phyloP scores from a whole-genome alignment of 2,113 vertebrate genomes.

The Gasterosteus aculeatus region DNA sequence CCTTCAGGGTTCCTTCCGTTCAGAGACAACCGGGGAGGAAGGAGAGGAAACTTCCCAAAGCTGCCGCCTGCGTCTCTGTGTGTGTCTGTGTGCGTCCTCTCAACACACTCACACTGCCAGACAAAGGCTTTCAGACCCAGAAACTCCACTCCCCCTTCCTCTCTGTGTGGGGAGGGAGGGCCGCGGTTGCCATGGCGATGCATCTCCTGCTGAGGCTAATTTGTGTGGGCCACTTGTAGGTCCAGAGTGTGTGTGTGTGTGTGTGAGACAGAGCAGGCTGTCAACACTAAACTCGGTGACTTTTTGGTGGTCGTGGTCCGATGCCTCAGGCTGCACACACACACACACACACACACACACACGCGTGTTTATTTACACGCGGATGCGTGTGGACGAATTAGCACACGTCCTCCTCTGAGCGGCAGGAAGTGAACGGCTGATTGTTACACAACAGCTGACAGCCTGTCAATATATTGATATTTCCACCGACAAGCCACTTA shows the following conservation, averaged over 20 bases:
- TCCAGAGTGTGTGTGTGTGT: slow-evolving; percentile 30
- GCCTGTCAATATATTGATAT: neutral
- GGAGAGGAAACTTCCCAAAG: slow-evolving; percentile 40
- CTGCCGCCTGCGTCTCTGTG: slow-evolving; percentile 1
- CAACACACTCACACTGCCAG: slow-evolving; percentile 17
- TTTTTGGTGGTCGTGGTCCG: neutral
- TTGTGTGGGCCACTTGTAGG: slow-evolving; percentile 76
- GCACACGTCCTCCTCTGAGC: too few relatives aligned
- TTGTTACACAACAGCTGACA: neutral
- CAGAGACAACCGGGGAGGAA: neutral
- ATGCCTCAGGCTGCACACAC: neutral
- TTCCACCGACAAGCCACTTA: neutral
- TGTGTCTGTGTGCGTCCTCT: neutral
- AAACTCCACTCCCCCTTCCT: slow-evolving; percentile 55
- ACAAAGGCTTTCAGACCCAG: slow-evolving; percentile 75
- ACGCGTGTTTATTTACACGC: neutral
- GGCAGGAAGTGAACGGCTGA: too few relatives aligned
- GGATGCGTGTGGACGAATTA: too few relatives aligned
- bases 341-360: neutral
- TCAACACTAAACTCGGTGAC: slow-evolving; percentile 72
- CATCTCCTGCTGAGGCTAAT: slow-evolving; percentile 83
- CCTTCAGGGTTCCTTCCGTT: neutral
- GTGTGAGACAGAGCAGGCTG: slow-evolving; percentile 46
- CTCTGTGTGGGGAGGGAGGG: slow-evolving; percentile 58
- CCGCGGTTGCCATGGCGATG: slow-evolving; percentile 77